phyloP scores from a whole-genome alignment of 2,113 vertebrate species.

The Myanophis thanlyinensis region DNA sequence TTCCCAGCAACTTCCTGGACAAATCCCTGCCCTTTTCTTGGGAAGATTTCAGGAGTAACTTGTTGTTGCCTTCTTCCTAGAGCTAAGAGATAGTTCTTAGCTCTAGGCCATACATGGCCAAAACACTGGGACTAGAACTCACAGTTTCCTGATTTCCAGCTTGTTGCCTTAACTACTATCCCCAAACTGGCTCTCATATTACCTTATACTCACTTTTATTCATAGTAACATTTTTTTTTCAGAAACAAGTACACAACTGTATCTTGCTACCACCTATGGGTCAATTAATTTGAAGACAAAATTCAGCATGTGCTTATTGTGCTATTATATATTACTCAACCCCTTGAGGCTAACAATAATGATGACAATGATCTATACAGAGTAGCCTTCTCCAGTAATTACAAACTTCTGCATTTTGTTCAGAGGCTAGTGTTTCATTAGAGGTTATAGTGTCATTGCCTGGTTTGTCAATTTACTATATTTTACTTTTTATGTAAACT shows the following conservation, averaged over 20 bases:
- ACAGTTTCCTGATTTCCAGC: not conserved
- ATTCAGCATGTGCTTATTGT: constrained; percentile 53
- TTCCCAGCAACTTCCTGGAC: not conserved
- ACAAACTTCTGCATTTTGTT: constrained; percentile 49
- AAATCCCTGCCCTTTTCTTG: not conserved
- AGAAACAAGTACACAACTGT: constrained; percentile 34
- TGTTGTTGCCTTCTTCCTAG: not conserved
- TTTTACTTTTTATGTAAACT: constrained; percentile 6
- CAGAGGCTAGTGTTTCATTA: constrained; percentile 54
- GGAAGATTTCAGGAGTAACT: not conserved
- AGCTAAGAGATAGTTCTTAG: not conserved
- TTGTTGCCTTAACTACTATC: not conserved
- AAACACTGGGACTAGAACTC: not conserved
- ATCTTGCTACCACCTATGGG: constrained; percentile 35
- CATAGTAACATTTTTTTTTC: constrained; percentile 45
- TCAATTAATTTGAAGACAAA: constrained; percentile 57
- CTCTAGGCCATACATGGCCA: not conserved
- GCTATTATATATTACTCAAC: constrained; percentile 48
- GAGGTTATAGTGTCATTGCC: constrained; percentile 43
- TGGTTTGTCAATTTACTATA: not conserved
- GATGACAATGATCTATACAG: constrained; percentile 45
- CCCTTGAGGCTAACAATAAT: constrained; percentile 36
- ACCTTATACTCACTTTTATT: constrained; percentile 7
- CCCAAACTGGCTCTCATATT: not conserved
- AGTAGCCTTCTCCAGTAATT: constrained; percentile 56